Conservation (phyloP, 92 coral and sea anemone genomes). For the Actinernus sp. region DNA sequence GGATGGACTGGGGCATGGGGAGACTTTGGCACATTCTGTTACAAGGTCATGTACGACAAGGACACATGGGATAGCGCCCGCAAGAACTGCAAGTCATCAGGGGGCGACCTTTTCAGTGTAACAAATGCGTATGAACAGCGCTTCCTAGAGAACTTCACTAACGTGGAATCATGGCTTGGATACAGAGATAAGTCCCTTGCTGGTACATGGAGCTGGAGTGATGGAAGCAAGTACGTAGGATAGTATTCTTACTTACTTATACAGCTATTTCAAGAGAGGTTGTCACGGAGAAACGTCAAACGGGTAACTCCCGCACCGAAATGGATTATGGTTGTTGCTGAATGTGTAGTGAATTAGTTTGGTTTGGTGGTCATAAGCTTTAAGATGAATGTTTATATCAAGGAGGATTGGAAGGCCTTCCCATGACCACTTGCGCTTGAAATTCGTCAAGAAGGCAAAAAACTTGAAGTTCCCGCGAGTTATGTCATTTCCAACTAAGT, state of each 20-base stretch:
- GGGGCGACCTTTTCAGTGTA: conserved; percentile 96
- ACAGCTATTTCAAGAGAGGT: too few relatives aligned
- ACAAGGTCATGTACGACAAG: conserved; percentile 73
- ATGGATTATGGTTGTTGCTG: too few relatives aligned
- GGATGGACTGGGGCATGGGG: conserved; percentile 99
- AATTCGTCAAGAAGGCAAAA: too few relatives aligned
- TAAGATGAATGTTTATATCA: too few relatives aligned
- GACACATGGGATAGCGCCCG: conserved; percentile 90
- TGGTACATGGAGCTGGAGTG: conserved; percentile 99
- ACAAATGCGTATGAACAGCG: conserved; percentile 98
- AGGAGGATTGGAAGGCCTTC: too few relatives aligned
- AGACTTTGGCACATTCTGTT: conserved; percentile 97
- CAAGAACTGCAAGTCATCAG: conserved; percentile 68
- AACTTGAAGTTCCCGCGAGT: too few relatives aligned
- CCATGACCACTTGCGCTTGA: too few relatives aligned
- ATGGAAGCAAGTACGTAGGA: conserved; percentile 68
- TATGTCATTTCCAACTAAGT: too few relatives aligned
- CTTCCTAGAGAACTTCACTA: conserved; percentile 86
- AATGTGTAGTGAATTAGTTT: too few relatives aligned
- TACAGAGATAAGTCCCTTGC: conserved; percentile 92
- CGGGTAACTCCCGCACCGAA: too few relatives aligned
- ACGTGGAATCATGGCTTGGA: conserved; percentile 87
- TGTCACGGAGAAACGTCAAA: neutral
- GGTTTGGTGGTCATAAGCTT: too few relatives aligned
- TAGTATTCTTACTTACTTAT: neutral